phyloP scores from a whole-genome alignment of 1,140 invertebrate genomes.

The Venturia canescens region DNA sequence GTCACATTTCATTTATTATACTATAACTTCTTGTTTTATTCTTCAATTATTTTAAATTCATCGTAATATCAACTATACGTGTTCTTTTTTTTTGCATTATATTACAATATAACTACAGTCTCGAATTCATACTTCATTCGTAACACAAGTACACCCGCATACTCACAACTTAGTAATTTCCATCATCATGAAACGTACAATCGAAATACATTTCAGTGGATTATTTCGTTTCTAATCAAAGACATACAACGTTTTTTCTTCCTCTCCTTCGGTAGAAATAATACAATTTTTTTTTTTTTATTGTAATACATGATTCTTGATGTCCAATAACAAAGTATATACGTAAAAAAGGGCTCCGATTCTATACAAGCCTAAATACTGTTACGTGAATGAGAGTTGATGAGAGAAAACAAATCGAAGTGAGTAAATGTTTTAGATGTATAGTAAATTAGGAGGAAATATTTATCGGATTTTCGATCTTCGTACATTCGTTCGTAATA shows the following conservation, averaged over 20 bases:
- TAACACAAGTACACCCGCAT: conserved; percentile 16
- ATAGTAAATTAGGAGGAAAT: conserved; percentile 2
- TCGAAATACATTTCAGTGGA: neutral
- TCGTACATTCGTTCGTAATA: conserved; percentile 30
- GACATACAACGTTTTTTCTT: neutral
- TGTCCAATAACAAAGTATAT: conserved; percentile 21
- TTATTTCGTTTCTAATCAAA: neutral
- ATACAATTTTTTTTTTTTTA: neutral
- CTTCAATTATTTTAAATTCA: conserved; percentile 33
- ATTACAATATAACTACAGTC: conserved; percentile 66
- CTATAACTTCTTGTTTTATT: conserved; percentile 16
- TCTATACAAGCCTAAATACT: conserved; percentile 20
- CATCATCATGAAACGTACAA: neutral
- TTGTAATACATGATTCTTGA: conserved; percentile 2
- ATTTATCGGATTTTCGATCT: conserved; percentile 12
- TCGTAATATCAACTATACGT: conserved; percentile 51
- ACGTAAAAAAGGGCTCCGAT: neutral
- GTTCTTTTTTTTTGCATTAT: conserved; percentile 51
- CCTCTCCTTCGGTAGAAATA: neutral
- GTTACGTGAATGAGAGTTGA: conserved; percentile 20
- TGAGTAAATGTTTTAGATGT: neutral
- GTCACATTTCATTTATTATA: conserved; percentile 38
- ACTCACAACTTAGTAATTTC: conserved; percentile 15
- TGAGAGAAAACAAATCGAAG: neutral
- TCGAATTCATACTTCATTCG: conserved; percentile 48